Evolutionary conservation across 2,888 invertebrate genomes (phyloP), one percentile per base, ranked within the genome.

Genomic region (Cetonia aurata): DNA sequence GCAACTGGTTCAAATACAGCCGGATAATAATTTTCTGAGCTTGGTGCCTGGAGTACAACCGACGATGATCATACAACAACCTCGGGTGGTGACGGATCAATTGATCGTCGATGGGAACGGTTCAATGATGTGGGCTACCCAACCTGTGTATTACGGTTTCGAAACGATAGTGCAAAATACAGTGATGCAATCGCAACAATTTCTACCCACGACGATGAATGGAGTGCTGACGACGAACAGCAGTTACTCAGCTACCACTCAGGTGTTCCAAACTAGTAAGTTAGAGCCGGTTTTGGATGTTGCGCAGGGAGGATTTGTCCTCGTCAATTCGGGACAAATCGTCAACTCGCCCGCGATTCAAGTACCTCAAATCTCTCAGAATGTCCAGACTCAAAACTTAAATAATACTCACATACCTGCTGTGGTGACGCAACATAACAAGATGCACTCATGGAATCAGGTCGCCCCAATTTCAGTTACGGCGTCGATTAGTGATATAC

Each of bases 121-220:
- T 19, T 81, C 84, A 6, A 77, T 85, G 71, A 79, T 83, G 55
- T 84, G 83, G 83, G 73, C 78, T 60, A 74, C 76, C 3, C 82
- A 89, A 52, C 93, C 93, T 3, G 90, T 94, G 78, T 93, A 93
- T 79, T 94, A 94, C 77, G 94, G 94, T 0, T 86, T 94, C 74
- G 94, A 95, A 85, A 94, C 94, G 0, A 94, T 94, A 67, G 94
- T 95, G 1, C 94, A 94, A 83, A 95, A 94, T 79, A 94, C 94
- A 3, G 93, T 94, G 0, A 94, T 94, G 94, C 93, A 93, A n/a
- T 94, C 94, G 19, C 93, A 93, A 80, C 94, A 94, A 80, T 93
- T 94, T 80, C 90, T 94, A 13, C 92, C 94, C 3, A 92, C 93
- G 1, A 91, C 93, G 4, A 91, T 94, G 86, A 93, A 92, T 72